Evolutionary conservation across 2,888 invertebrate genomes (phyloP), one percentile per base, ranked within the genome.

Genomic region (Scaptomyza flava): DNA sequence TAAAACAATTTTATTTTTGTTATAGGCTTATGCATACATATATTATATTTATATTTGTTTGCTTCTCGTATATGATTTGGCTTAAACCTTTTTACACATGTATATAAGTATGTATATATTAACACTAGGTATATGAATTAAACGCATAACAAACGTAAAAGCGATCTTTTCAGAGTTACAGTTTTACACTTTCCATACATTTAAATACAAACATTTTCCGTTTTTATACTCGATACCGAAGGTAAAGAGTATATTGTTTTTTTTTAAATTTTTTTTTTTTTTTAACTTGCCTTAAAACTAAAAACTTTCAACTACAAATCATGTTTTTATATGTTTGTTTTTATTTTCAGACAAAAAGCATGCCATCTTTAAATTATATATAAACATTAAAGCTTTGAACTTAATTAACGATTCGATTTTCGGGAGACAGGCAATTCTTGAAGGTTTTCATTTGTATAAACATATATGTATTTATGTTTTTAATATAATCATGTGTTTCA

Each of bases 1-100:
- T 27, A 27, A 27, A 6, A 27, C 6, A 27, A 27, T 6, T 1
- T 23, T 23, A 23, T 23, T 23, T 23, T 23, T 23, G 23, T 27
- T 27, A 27, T 6, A 27, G 60, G 42, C 58, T 56, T 57, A 51
- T 73, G 43, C 74, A 68, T 74, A 68, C 45, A 51, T 58, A 58
- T 67, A 71, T 57, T 41, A 56, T 48, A 34, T 36, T 27, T 57
- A 48, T 59, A 59, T 52, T 38, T 59, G 20, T 59, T 31, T 38
- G 51, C 51, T 38, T 51, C 38, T 51, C 38, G 27, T 51, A 47
- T 68, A 68, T 71, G 59, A 56, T 58, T 70, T 67, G 52, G 56
- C 63, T 71, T 27, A 74, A 72, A 57, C 54, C 48, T 77, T 77
- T 77, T 72, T 75, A 68, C 73, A 75, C 56, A 68, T 68, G 51